Evolutionary conservation across 2,888 invertebrate genomes (phyloP), one percentile per base, ranked within the genome.

Genomic region (Himalopsyche anomala): DNA sequence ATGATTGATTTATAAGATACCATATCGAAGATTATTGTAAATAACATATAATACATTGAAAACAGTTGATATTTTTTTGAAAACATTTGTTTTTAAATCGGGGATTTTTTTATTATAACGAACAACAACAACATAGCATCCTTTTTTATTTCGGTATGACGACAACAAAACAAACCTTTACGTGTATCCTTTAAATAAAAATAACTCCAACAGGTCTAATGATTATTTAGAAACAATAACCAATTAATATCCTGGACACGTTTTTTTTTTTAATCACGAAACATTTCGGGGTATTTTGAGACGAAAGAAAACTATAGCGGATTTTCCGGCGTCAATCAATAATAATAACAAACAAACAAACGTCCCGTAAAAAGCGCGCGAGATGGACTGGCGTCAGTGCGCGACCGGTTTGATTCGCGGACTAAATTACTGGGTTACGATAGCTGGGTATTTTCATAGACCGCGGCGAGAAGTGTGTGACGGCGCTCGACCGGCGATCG

Each of bases 381-480:
- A 62, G 62, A 62, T 62, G 62, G 8, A 62, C 28, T n/a, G 62
- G 19, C 62, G 19, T 19, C 62, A 19, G 62, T n/a, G 62, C 19
- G 28, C 62, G 19, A 15, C 28, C 62, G 19, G 62, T 62, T 19
- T 62, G n/a, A 62, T 62, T 62, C 62, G 62, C 62, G 62, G 62
- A 62, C 62, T 62, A 62, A 62, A 62, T 62, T 19, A 62, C 19
- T 62, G 62, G 62, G 62, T 62, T 62, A 62, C 62, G 62, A 28
- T 62, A 62, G n/a, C 45, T 8, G 5, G 9, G 45, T 51, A 15
- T 51, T 51, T 51, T 51, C 28, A 62, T 62, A 62, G 62, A 62
- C 12, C 51, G 15, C 51, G 51, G 45, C 45, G 45, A 0, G 45
- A 51, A 51, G 3, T 51, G 51, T 51, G 15, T 15, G 51, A 51